Conservation (phyloP, 1,140 invertebrate species). For the Bombus terrestris region DNA sequence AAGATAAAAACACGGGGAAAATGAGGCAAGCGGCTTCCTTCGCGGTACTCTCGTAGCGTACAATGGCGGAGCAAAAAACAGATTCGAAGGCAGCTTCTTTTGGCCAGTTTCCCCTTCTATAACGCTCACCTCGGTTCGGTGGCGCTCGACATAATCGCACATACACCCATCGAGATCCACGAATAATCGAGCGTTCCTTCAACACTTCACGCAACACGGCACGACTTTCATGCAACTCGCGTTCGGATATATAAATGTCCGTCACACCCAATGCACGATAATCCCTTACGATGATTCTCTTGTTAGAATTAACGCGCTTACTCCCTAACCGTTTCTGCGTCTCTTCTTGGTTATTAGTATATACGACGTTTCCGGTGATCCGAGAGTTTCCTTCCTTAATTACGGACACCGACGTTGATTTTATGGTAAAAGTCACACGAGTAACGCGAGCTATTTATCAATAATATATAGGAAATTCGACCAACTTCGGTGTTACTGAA, state of each 20-base stretch:
- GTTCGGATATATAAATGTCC: conserved; percentile 60
- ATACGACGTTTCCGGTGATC: not conserved
- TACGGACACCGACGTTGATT: conserved; percentile 53
- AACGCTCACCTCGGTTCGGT: conserved; percentile 63
- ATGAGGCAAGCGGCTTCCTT: conserved; percentile 56
- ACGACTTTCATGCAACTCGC: conserved; percentile 44
- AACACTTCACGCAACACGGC: conserved; percentile 45
- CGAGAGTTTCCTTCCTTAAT: conserved; percentile 21
- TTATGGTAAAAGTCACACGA: conserved; percentile 57
- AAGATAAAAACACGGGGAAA: conserved; percentile 32
- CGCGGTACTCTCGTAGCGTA: conserved; percentile 53
- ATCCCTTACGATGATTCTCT: conserved; percentile 44
- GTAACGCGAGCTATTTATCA: conserved; percentile 69
- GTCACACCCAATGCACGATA: conserved; percentile 72
- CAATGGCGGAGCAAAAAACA: conserved; percentile 74
- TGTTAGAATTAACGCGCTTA: conserved; percentile 33
- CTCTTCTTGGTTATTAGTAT: conserved; percentile 22
- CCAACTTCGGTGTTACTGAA: conserved; percentile 67
- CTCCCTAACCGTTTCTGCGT: conserved; percentile 40
- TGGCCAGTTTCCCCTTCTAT: conserved; percentile 43
- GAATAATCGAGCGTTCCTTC: conserved; percentile 36
- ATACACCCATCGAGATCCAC: conserved; percentile 44
- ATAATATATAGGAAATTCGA: conserved; percentile 70
- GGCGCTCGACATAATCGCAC: conserved; percentile 59
- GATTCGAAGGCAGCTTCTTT: conserved; percentile 62